Evolutionary conservation across 2,888 invertebrate species (phyloP), one percentile per base, ranked within the genome.

Genomic region (Synergus umbraculus): DNA sequence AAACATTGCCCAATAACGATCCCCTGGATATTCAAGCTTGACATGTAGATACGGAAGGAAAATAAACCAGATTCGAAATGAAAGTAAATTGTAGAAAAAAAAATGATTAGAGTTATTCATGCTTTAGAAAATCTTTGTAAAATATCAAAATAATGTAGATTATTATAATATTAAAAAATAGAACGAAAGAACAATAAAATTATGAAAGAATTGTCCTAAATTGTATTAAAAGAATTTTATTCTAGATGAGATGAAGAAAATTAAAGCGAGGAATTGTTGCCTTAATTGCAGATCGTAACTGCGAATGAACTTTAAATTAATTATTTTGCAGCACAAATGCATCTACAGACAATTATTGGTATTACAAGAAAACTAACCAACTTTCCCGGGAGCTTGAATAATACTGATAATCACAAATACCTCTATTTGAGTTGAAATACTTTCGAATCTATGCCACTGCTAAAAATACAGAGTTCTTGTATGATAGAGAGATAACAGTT

Each of bases 1-100:
- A 54, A 73, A 73, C 54, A 73, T 73, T 73, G 37, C 49, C 73
- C 73, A 73, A 73, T 73, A 73, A 73, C 73, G 49, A 73, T 73
- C n/a, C 49, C 12, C 73, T 29, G 54, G 73, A 54, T 54, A 54
- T 49, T 41, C 54, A 73, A 73, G 54, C 73, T 37, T 54, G 73
- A 73, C 49, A 73, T 73, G 73, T 54, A 49, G 73, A 73, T 54
- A 37, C 73, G 49, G 54, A 73, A 73, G 54, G 37, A n/a, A 49
- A 73, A 73, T 73, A 73, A 73, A 73, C n/a, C 9, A 73, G 54
- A 15, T 10, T 18, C n/a, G 29, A 69, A 73, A 58, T 73, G 41
- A 54, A 73, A 54, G 37, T 10, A 73, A 54, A 73, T 73, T 10
- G 37, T 29, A 54, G 18, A 73, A 8, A 18, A 58, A 58, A 8